Percentiles rank a stretch among this genome's conserved stretches.
phyloP scores from a whole-genome alignment of 2,888 invertebrate genomes.

The Alviniconcha strummeri region DNA sequence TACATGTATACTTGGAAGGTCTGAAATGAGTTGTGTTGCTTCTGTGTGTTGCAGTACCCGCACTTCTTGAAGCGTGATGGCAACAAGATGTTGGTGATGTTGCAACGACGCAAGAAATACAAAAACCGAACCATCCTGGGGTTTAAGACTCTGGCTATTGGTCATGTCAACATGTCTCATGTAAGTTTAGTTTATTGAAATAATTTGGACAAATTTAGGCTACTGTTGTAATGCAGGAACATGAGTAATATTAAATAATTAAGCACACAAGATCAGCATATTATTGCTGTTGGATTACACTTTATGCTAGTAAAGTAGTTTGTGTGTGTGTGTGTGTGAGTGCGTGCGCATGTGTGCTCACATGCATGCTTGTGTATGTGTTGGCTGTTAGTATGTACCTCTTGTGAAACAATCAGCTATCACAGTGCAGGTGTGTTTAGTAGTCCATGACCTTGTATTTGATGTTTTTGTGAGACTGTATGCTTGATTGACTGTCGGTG shows the following conservation, averaged over 20 bases:
- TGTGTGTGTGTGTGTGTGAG: conserved; percentile 3
- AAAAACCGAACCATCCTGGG: conserved; percentile 97
- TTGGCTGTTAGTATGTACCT: neutral
- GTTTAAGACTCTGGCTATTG: conserved; percentile 97
- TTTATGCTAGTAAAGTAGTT: too few relatives aligned
- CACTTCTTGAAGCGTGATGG: conserved; percentile 98
- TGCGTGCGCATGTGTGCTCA: conserved; percentile 1
- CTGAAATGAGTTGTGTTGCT: too few relatives aligned
- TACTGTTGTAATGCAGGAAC: too few relatives aligned
- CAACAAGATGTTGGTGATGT: conserved; percentile 94
- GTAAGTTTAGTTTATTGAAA: conserved; percentile 45
- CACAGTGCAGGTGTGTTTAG: too few relatives aligned
- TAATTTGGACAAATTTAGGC: too few relatives aligned
- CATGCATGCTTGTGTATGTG: conserved; percentile 7
- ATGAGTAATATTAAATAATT: neutral
- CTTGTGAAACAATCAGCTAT: too few relatives aligned
- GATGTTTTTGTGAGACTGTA: too few relatives aligned
- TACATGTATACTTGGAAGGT: too few relatives aligned
- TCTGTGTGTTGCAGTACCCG: conserved; percentile 82
- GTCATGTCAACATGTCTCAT: conserved; percentile 81
- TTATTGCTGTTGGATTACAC: too few relatives aligned
- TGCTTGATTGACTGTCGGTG: too few relatives aligned
- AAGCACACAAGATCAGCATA: neutral
- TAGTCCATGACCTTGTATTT: too few relatives aligned
- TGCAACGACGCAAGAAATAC: conserved; percentile 97